Evolutionary conservation across 2,797 vertebrate species (phyloP), one percentile per base, ranked within the genome.

Genomic region (Pogoniulus pusillus): DNA sequence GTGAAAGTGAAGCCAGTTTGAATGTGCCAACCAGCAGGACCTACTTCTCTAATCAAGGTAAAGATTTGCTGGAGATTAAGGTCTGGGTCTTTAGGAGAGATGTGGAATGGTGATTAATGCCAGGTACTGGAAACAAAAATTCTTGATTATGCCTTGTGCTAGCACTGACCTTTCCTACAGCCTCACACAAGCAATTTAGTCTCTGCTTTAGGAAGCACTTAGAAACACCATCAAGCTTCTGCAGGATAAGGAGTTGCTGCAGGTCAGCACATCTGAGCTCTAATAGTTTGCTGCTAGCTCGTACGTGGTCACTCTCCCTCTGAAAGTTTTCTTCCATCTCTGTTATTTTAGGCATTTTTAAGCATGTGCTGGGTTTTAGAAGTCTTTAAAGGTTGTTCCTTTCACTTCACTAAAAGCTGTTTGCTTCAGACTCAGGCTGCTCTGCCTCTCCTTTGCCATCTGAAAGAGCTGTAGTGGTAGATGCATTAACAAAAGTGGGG

Each of bases 241-340:
- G 45, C 6, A 37, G 71, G 29, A 18, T 79, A 43, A 85, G 72
- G 32, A 76, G 60, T 4, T 78, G 78, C 60, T 2, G 8, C 18
- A 13, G 85, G 30, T 84, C 64, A 82, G 63, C 75, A 69, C 22
- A 16, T 27, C 51, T n/a, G 41, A 72, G 45, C 55, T 69, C 60
- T 45, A 6, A 13, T 23, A 54, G 41, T 76, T 80, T 51, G 58
- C 41, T 12, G 15, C 41, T 62, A 8, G 26, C 47, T 77, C 78
- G 24, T 12, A 12, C 1, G 0, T 9, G 79, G 14, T 9, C 4
- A 0, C 80, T 54, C 27, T 66, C 54, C 27, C 30, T 47, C 73
- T 57, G 6, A 32, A 81, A 87, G 9, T 29, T 32, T 60, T 17
- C 5, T 30, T 30, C 45, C 15, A 0, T 13, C 68, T 57, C 1